Base-by-base conservation (phyloP, 2,113 vertebrate species). In the Tachycineta bicolor region DNA sequence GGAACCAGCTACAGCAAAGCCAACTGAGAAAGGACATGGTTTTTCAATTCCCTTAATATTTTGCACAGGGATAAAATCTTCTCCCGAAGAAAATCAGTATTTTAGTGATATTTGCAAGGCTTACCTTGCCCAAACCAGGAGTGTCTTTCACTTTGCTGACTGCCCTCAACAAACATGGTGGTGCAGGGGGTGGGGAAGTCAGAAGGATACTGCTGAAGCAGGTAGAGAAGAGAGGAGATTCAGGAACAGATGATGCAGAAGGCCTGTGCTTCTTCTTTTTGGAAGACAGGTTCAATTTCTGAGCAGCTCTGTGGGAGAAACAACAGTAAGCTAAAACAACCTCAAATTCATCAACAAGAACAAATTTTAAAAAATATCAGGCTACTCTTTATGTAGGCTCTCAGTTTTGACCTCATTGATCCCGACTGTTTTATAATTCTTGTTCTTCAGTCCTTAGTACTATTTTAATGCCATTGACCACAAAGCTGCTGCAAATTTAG, bases 131-230 rank as follows among this genome's bases (percentile, higher is more conserved):
- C 70, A 99, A 96, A 58, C 99, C 99, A 3, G 99, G 99, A 5
- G 98, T 99, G 93, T 99, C 99, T 97, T 99, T 99, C 96, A 99
- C 98, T 97, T 99, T 99, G 97, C 98, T 99, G 94, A 99, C 98
- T 5, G 99, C 99, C 46, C 99, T 98, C 77, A 99, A 97, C 67
- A 99, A 98, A 89, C 99, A 99, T 69, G 99, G 99, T 1, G 99
- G 99, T 41, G 99, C 99, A 1, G 99, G 99, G 14, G 99, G 99
- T 11, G 99, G 99, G 3, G 98, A 98, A 29, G 95, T 93, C 96
- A 99, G 98, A 74, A 99, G 98, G 63, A 99, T 99, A 10, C 98
- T 98, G 28, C 99, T 99, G 97, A 99, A 99, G 96, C 98, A 99
- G 73, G 99, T 99, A 63, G 99, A 98, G 89, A 99, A 99, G 73